Evolutionary conservation across 2,888 invertebrate genomes (phyloP), one percentile per base, ranked within the genome.

Genomic region (Homarus gammarus): DNA sequence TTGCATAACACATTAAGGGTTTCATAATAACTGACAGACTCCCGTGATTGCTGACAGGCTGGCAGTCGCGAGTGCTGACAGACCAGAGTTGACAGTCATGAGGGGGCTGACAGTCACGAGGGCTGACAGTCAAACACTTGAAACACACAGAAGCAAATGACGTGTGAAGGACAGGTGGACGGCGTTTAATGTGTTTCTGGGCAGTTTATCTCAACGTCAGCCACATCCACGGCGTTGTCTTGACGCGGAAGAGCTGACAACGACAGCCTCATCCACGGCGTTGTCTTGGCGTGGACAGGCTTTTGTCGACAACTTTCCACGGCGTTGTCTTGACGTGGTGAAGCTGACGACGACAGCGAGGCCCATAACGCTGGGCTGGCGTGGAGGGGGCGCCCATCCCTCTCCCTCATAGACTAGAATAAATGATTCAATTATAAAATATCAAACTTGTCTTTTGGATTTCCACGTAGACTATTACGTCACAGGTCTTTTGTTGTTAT

Each of bases 381-480:
- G 49, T 84, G 56, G 56, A 56, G 22, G 56, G 56, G 12, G 44
- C 44, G 5, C 12, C 56, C 22, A 18, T 38, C 22, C 56, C 61
- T 84, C 61, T 84, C 75, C 36, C 51, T 56, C 70, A 44, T 70
- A 38, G 78, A 85, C 77, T 77, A 85, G 64, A 51, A 85, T 49
- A 40, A 44, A 82, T 49, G 49, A 36, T 68, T 31, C 33, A 78
- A 31, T 85, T 85, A 56, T 27, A 85, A 64, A 64, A 72, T 81
- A 87, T 70, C 78, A 68, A 70, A n/a, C n/a, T 56, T 87, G 87
- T 81, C 87, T 81, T 87, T 82, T 73, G 56, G 82, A 73, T 61
- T 38, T 64, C 56, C 61, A 73, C n/a, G 49, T 72, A 70, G 79
- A 81, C 79, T 72, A 78, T 77, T 49, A 5, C 56, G 70, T 81